Conservation (phyloP, 2,113 vertebrate species). For the Ploceus nigricollis region DNA sequence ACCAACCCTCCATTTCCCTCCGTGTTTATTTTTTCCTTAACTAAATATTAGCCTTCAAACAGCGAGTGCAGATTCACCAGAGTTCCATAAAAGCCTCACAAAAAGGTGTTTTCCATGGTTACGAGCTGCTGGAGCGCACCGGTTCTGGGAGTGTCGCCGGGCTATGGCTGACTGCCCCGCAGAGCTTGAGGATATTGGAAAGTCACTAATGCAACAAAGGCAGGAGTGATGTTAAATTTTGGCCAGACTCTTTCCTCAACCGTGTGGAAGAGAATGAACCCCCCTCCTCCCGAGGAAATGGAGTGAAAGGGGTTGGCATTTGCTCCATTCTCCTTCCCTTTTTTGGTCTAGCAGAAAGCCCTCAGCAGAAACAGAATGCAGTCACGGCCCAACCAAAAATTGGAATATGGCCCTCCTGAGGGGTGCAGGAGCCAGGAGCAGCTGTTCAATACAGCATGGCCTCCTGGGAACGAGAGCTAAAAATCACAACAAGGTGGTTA, state of each 20-base stretch:
- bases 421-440: slow-evolving; percentile 61
- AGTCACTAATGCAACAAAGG: slow-evolving; percentile 50
- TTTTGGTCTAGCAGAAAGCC: slow-evolving; percentile 59
- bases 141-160: slow-evolving; percentile 16
- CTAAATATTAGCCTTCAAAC: slow-evolving; percentile 46
- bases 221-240: slow-evolving; percentile 32
- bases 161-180: slow-evolving; percentile 28
- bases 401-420: slow-evolving; percentile 55
- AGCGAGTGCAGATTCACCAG: slow-evolving; percentile 37
- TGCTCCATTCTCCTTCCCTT: slow-evolving; percentile 43
- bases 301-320: slow-evolving; percentile 48
- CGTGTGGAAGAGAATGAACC: background rate
- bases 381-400: slow-evolving; percentile 40
- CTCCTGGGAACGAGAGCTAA: slow-evolving; percentile 43
- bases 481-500: slow-evolving; percentile 66
- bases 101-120: slow-evolving; percentile 57
- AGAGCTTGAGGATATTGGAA: slow-evolving; percentile 33
- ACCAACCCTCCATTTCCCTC: background rate
- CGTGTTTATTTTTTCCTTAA: slow-evolving; percentile 20
- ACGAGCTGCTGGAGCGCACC: slow-evolving; percentile 12
- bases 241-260: slow-evolving; percentile 34
- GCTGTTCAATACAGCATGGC: slow-evolving; percentile 48
- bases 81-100: background rate
- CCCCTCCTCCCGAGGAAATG: background rate
- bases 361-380: slow-evolving; percentile 36